These are phyloP conservation scores for Epinephelus malabaricus DNA, from an alignment of 2,797 vertebrate genomes.

Conservation along the genomic window DNA sequence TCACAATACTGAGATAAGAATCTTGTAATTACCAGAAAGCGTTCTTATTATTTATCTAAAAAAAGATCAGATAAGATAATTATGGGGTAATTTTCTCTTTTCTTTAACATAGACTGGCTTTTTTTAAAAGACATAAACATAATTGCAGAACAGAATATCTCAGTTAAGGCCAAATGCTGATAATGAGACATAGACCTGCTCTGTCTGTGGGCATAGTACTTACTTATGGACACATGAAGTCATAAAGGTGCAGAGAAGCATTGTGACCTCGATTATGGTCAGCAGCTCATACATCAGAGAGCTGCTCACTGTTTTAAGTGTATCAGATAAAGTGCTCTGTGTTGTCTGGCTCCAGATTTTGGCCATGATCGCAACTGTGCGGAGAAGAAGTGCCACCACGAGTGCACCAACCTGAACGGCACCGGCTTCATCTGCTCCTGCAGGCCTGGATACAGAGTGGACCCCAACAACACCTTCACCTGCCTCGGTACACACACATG, in stretches of 20 bases:
- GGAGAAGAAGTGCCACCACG: conserved; percentile 92
- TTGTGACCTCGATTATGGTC: conserved; percentile 3
- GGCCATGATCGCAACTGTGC: conserved; percentile 89
- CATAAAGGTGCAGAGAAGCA: neutral
- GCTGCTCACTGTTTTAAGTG: neutral
- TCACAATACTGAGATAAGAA: neutral
- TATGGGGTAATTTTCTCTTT: neutral
- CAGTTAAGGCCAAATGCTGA: neutral
- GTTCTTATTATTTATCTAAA: neutral
- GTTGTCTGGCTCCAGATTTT: conserved; percentile 80
- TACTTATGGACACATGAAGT: neutral
- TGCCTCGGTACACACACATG: conserved; percentile 87
- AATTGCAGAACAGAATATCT: neutral
- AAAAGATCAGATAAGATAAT: neutral
- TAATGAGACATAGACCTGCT: neutral
- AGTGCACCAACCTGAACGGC: conserved; percentile 90
- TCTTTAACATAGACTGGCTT: neutral
- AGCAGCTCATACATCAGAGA: neutral
- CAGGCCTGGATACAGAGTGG: conserved; percentile 86
- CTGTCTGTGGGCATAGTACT: neutral
- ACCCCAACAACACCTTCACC: conserved; percentile 86
- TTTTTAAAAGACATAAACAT: no score
- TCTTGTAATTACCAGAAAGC: neutral
- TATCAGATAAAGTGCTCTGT: conserved; percentile 13
- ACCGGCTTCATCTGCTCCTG: conserved; percentile 95